A percentile compares a stretch with the other conserved stretches of the same genome.
Conservation (phyloP, 2,888 invertebrate species). For the Sthenelais limicola region DNA sequence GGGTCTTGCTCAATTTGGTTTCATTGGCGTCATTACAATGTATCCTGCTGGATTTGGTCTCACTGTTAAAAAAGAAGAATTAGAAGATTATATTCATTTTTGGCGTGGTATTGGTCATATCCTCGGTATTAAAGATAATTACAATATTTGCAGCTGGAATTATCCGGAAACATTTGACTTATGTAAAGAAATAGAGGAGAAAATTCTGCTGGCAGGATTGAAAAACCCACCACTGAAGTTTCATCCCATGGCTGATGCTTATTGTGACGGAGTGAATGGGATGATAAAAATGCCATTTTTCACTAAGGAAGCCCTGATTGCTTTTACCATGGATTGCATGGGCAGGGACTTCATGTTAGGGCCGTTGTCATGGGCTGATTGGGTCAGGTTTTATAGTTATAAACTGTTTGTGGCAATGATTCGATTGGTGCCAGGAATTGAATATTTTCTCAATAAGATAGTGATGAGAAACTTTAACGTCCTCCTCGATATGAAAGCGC, state of each 20-base stretch:
- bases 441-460: constrained; percentile 13
- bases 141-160: constrained; percentile 61
- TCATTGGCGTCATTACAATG: constrained; percentile 83
- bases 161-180: constrained; percentile 54
- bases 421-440: constrained; percentile 38
- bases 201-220: constrained; percentile 56
- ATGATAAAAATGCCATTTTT: constrained; percentile 18
- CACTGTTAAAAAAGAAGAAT: constrained; percentile 77
- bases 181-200: constrained; percentile 60
- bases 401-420: constrained; percentile 5
- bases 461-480: background rate
- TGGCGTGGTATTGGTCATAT: constrained; percentile 88
- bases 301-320: constrained; percentile 54
- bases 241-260: constrained; percentile 59
- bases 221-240: constrained; percentile 59
- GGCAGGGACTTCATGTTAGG: background rate
- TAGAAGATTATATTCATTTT: constrained; percentile 85
- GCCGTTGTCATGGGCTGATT: constrained; percentile 23
- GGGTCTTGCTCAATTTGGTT: constrained; percentile 89
- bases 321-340: constrained; percentile 46
- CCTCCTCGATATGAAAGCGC: background rate
- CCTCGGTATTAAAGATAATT: constrained; percentile 84
- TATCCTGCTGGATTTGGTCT: constrained; percentile 79
- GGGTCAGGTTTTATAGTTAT: background rate
- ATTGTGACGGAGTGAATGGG: constrained; percentile 56